Evolutionary conservation across 1,140 invertebrate genomes (phyloP), one percentile per base, ranked within the genome.

Genomic region (Drosophila bifasciata): DNA sequence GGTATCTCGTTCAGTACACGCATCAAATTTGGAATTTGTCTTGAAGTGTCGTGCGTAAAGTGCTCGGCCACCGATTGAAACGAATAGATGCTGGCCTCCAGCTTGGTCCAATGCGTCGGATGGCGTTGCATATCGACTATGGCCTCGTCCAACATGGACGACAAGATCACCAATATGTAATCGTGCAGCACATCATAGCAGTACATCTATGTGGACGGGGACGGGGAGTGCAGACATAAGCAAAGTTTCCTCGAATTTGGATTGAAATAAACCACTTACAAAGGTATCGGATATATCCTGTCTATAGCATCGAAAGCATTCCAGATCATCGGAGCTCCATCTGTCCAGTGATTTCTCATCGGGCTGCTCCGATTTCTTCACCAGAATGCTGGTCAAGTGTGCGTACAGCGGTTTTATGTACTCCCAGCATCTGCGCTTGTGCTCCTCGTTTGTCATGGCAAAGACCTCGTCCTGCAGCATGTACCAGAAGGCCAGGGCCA

Each of bases 401-500:
- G 91, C 90, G 57, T 92, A 92, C 1, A 92, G 45, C 1, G 91
- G 91, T 56, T 90, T 86, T 11, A 92, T 91, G 49, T 80, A 76
- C 55, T 91, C 90, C 72, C 86, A 89, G 59, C 89, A 91, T 41
- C 88, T 79, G 4, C 62, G 49, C 19, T 84, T 84, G 6, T 91
- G 74, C 9, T 91, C 85, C 32, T 78, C 79, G 17, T 66, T 72
- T 7, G 64, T 68, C 72, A 90, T 85, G 25, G 91, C 84, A 21
- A 92, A 77, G 5, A 91, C 88, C 67, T 92, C 91, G 45, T 91
- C 91, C 93, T 98, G 97, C 32, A 98, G 92, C 46, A 95, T 95
- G 90, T 96, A 98, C 97, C 97, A 99, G 91, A 98, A 97, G 1
- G 95, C 95, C 92, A 98, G 96, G 0, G 97, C 94, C 69, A 97